Conservation (phyloP, 2,113 vertebrate species). For the Cynopterus brachyotis region DNA sequence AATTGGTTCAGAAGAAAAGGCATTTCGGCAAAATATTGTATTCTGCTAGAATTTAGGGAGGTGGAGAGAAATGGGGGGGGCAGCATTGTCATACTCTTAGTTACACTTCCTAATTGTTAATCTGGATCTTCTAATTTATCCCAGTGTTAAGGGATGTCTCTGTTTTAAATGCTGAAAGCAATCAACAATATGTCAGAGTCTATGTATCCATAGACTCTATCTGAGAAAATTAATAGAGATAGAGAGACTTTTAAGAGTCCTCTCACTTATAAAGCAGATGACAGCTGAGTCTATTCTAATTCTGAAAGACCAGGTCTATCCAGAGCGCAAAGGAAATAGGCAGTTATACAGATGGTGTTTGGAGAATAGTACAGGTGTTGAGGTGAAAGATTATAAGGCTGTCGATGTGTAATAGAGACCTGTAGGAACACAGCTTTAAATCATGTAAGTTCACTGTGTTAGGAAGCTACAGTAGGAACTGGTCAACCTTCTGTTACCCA, state of each 20-base stretch:
- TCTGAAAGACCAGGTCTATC: conserved; percentile 46
- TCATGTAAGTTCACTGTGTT: neutral
- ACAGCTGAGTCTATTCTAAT: neutral
- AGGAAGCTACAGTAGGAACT: neutral
- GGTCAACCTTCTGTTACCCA: neutral
- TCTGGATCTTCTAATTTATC: neutral
- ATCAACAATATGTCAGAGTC: neutral
- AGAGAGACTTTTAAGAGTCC: neutral
- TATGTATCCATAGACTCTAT: neutral
- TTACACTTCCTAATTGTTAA: neutral
- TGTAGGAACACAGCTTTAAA: neutral
- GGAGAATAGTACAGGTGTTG: neutral
- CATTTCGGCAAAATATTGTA: neutral
- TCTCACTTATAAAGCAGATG: neutral
- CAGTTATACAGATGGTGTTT: conserved; percentile 30
- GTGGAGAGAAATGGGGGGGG: neutral
- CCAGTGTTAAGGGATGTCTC: neutral
- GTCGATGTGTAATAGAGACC: neutral
- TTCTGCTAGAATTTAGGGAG: neutral
- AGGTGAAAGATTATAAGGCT: neutral
- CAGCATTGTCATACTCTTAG: neutral
- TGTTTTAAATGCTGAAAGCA: neutral
- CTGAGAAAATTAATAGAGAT: neutral
- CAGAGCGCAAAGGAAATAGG: neutral
- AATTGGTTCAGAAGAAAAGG: neutral